phyloP scores from a whole-genome alignment of 2,797 vertebrate species.

The Silurus aristotelis region DNA sequence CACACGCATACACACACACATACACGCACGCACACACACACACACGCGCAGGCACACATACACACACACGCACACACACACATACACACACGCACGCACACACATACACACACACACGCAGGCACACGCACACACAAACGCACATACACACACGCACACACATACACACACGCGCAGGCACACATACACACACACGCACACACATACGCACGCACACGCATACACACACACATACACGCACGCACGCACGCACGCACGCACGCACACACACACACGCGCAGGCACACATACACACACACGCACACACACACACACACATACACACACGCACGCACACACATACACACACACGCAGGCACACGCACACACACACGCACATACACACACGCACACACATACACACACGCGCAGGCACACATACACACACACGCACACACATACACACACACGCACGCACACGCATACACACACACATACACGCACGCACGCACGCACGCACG shows the following conservation, averaged over 20 bases:
- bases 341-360: too few relatives aligned
- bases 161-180: not conserved
- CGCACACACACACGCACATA: conserved; percentile 23
- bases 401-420: not conserved
- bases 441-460: conserved; percentile 55
- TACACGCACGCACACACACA: conserved; percentile 16
- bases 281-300: not conserved
- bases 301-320: not conserved
- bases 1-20: conserved; percentile 55
- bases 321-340: conserved; percentile 63
- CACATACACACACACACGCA: conserved; percentile 67
- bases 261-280: conserved; percentile 14
- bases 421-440: too few relatives aligned
- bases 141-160: conserved; percentile 9
- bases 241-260: too few relatives aligned
- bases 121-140: conserved; percentile 18
- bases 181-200: not conserved
- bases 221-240: conserved; percentile 61
- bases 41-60: too few relatives aligned
- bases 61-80: not conserved
- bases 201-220: too few relatives aligned
- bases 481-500: not conserved
- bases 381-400: not conserved
- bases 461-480: conserved; percentile 16
- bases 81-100: not conserved